These are phyloP conservation scores for Portevinia maculata DNA, from an alignment of 2,888 invertebrate species.

Conservation along the genomic window DNA sequence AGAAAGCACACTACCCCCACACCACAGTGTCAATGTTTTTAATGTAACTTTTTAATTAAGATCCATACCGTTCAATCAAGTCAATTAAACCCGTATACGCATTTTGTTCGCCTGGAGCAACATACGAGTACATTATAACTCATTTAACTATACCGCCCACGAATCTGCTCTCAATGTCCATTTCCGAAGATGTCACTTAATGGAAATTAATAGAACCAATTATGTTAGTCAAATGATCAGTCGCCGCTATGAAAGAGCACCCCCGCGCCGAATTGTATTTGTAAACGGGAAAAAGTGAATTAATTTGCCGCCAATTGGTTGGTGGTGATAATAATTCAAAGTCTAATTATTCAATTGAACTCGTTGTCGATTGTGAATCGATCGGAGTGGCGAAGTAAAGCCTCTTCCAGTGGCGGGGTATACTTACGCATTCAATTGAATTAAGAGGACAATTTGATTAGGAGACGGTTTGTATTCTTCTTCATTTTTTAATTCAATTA, in stretches of 20 bases:
- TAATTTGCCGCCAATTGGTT: constrained; percentile 58
- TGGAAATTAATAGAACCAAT: constrained; percentile 72
- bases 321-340: constrained; percentile 63
- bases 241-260: constrained; percentile 14
- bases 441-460: constrained; percentile 68
- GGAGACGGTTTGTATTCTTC: constrained; percentile 13
- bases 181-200: constrained; percentile 67
- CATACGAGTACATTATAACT: constrained; percentile 50
- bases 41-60: constrained; percentile 54
- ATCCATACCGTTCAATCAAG: constrained; percentile 62
- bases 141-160: constrained; percentile 69
- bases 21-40: constrained; percentile 29
- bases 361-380: constrained; percentile 52
- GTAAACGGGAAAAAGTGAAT: constrained; percentile 25
- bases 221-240: constrained; percentile 70
- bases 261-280: constrained; percentile 51
- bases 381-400: constrained; percentile 33
- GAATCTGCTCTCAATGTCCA: constrained; percentile 26
- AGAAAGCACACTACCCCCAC: constrained; percentile 15
- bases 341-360: constrained; percentile 74
- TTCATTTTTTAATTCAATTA: constrained; percentile 54
- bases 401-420: constrained; percentile 12
- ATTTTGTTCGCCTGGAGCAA: neutral
- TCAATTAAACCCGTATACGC: constrained; percentile 48
- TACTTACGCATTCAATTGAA: constrained; percentile 67